phyloP scores from a whole-genome alignment of 2,888 invertebrate genomes.

The Himalopsyche kuldschensis region DNA sequence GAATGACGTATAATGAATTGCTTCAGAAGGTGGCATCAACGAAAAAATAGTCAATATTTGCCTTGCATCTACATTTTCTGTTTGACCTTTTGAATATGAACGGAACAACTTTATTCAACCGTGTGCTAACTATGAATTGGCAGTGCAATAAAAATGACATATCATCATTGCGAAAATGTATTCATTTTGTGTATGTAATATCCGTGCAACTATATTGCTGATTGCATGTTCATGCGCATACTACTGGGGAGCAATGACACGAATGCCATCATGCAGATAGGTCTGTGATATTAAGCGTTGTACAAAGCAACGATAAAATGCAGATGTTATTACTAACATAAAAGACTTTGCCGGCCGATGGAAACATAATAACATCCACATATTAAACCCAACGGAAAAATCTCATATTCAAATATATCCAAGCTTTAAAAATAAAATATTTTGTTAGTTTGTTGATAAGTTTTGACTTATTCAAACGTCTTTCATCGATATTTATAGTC shows the following conservation, averaged over 20 bases:
- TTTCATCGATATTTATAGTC: too few relatives aligned
- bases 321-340: slow-evolving; percentile 25
- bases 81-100: too few relatives aligned
- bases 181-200: background rate
- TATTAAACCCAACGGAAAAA: background rate
- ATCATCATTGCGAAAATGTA: background rate
- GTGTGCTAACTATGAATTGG: too few relatives aligned
- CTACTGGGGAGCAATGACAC: background rate
- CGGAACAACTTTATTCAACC: too few relatives aligned
- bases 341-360: slow-evolving; percentile 8
- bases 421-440: too few relatives aligned
- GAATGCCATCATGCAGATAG: background rate
- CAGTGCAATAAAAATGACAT: background rate
- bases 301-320: slow-evolving; percentile 13
- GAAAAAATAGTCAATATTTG: too few relatives aligned
- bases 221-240: background rate
- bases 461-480: too few relatives aligned
- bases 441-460: too few relatives aligned
- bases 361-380: background rate
- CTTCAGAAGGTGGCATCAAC: too few relatives aligned
- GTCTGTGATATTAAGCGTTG: background rate
- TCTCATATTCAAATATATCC: too few relatives aligned
- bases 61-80: too few relatives aligned
- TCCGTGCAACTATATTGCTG: background rate
- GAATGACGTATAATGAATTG: too few relatives aligned